A percentile compares a stretch with the other conserved stretches of the same genome.
Conservation (phyloP, 2,888 invertebrate genomes). For the Seladonia tumulorum region DNA sequence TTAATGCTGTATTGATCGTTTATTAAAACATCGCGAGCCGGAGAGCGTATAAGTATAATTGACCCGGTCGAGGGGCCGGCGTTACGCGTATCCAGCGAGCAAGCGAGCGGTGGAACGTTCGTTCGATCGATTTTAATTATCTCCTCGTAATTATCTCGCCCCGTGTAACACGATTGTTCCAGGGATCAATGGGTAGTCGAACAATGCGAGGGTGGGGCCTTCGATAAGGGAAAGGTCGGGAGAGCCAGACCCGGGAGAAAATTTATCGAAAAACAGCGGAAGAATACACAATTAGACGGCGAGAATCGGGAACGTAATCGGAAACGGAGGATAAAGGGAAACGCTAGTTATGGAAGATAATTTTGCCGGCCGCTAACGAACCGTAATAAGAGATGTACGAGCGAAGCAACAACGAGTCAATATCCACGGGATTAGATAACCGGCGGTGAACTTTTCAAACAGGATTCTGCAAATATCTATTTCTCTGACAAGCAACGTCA, state of each 20-base stretch:
- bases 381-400: not conserved
- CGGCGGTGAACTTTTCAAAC: not conserved
- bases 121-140: conserved; percentile 50
- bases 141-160: conserved; percentile 41
- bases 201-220: not conserved
- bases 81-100: conserved; percentile 13
- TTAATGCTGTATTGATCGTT: conserved; percentile 48
- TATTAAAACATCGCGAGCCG: conserved; percentile 41
- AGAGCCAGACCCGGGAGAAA: not conserved
- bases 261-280: not conserved
- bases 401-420: no score
- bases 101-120: conserved; percentile 9
- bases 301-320: no score
- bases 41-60: conserved; percentile 48
- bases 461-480: not conserved
- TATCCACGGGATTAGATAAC: no score
- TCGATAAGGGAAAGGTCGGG: not conserved
- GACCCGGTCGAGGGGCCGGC: conserved; percentile 28
- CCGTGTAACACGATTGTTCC: conserved; percentile 23
- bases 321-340: not conserved
- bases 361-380: not conserved
- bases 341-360: not conserved
- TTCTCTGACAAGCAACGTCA: not conserved
- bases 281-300: not conserved
- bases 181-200: conserved; percentile 10